phyloP scores from a whole-genome alignment of 2,888 invertebrate genomes.

The Rhagophthalmus giganteus region DNA sequence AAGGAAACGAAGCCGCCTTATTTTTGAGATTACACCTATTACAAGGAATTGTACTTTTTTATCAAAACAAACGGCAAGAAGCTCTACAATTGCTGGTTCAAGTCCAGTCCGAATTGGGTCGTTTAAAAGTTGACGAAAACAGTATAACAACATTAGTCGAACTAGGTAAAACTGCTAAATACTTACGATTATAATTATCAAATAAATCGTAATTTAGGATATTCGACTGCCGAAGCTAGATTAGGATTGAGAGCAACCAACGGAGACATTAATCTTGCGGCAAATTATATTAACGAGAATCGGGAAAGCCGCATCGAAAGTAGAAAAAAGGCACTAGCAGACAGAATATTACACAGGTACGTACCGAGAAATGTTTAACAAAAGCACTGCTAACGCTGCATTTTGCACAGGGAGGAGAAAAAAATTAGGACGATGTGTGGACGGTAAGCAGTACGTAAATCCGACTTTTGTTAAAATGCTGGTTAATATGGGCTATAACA shows the following conservation, averaged over 20 bases:
- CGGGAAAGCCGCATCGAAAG: conserved; percentile 58
- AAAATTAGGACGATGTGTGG: conserved; percentile 62
- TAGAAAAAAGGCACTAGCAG: conserved; percentile 58
- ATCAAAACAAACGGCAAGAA: conserved; percentile 70
- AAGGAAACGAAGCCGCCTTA: conserved; percentile 71
- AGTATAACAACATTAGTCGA: conserved; percentile 60
- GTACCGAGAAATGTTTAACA: too few relatives aligned
- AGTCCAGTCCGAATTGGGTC: conserved; percentile 67
- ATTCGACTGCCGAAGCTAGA: conserved; percentile 68
- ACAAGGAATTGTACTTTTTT: conserved; percentile 78
- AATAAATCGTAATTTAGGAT: conserved; percentile 59
- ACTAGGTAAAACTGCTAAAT: conserved; percentile 56
- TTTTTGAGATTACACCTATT: conserved; percentile 78
- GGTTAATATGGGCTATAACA: conserved; percentile 70
- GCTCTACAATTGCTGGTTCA: conserved; percentile 63
- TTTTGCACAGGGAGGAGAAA: too few relatives aligned
- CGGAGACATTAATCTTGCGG: conserved; percentile 64
- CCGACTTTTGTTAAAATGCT: conserved; percentile 59
- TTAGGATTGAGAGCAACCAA: conserved; percentile 66
- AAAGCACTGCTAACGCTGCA: neutral
- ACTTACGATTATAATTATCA: conserved; percentile 4
- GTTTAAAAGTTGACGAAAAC: conserved; percentile 64
- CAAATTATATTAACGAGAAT: conserved; percentile 65
- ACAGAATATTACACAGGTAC: conserved; percentile 53
- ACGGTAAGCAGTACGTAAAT: conserved; percentile 62